These are phyloP conservation scores for Athene cunicularia DNA, from an alignment of 2,113 vertebrate genomes.

Conservation along the genomic window DNA sequence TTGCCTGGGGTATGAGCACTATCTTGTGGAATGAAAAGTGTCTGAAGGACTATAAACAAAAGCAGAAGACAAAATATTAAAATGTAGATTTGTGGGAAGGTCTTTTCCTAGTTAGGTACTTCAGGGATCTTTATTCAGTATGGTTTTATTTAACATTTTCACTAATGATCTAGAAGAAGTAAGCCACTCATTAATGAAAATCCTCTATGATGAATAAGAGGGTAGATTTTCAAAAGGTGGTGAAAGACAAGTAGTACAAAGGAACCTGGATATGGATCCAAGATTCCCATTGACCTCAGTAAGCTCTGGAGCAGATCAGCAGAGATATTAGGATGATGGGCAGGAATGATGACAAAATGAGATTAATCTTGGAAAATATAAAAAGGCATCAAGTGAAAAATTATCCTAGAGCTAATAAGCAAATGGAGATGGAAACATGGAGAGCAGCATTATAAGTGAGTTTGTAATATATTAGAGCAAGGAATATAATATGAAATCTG, in stretches of 20 bases:
- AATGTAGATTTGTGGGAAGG: background rate
- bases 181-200: background rate
- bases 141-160: slow-evolving; percentile 13
- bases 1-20: slow-evolving; percentile 6
- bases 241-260: background rate
- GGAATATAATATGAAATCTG: background rate
- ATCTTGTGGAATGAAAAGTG: slow-evolving; percentile 36
- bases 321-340: background rate
- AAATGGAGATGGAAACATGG: background rate
- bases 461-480: background rate
- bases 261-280: background rate
- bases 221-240: background rate
- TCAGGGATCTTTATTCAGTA: background rate
- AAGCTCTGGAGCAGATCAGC: background rate
- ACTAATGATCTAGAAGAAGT: background rate
- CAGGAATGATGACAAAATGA: background rate
- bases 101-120: background rate
- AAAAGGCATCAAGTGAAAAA: background rate
- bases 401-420: background rate
- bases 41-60: slow-evolving; percentile 26
- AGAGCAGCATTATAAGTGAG: background rate
- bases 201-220: background rate
- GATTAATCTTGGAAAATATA: background rate
- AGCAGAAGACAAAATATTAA: slow-evolving; percentile 36
- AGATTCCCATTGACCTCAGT: background rate